These are phyloP conservation scores for Diogma glabrata DNA, from an alignment of 2,888 invertebrate species.

Conservation along the genomic window DNA sequence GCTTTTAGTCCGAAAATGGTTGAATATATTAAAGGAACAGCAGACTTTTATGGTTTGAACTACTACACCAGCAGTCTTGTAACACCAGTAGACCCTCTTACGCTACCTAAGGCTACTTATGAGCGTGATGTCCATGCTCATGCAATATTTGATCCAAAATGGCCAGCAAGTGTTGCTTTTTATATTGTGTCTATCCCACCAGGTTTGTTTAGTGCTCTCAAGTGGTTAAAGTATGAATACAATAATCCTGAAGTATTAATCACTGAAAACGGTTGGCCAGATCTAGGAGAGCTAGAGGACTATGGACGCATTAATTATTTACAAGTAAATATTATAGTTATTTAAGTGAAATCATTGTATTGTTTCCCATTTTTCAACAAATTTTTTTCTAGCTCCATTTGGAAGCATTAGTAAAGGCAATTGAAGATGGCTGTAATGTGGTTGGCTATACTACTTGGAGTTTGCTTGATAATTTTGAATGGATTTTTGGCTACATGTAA, in stretches of 20 bases:
- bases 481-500: slow-evolving; percentile 42
- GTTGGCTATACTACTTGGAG: slow-evolving; percentile 48
- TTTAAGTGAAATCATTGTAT: neutral
- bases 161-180: slow-evolving; percentile 24
- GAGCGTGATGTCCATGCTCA: slow-evolving; percentile 29
- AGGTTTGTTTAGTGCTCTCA: slow-evolving; percentile 23
- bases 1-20: neutral
- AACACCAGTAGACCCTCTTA: neutral
- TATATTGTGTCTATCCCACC: slow-evolving; percentile 28
- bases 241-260: slow-evolving; percentile 33
- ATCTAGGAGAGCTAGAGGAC: slow-evolving; percentile 26
- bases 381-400: slow-evolving; percentile 22
- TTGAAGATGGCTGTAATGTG: slow-evolving; percentile 34
- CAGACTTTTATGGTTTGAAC: slow-evolving; percentile 28
- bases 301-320: slow-evolving; percentile 25
- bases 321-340: slow-evolving; percentile 3
- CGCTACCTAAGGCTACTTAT: neutral
- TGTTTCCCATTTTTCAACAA: too few species aligned
- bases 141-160: slow-evolving; percentile 20
- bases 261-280: slow-evolving; percentile 44
- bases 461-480: slow-evolving; percentile 55
- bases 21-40: slow-evolving; percentile 18
- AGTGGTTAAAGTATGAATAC: slow-evolving; percentile 11
- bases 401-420: slow-evolving; percentile 28
- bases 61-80: slow-evolving; percentile 26